Percentiles rank a stretch among this genome's conserved stretches.
Evolutionary conservation across 2,888 invertebrate species (phyloP).

Genomic region (Galeopsomyia nigrocyanea): DNA sequence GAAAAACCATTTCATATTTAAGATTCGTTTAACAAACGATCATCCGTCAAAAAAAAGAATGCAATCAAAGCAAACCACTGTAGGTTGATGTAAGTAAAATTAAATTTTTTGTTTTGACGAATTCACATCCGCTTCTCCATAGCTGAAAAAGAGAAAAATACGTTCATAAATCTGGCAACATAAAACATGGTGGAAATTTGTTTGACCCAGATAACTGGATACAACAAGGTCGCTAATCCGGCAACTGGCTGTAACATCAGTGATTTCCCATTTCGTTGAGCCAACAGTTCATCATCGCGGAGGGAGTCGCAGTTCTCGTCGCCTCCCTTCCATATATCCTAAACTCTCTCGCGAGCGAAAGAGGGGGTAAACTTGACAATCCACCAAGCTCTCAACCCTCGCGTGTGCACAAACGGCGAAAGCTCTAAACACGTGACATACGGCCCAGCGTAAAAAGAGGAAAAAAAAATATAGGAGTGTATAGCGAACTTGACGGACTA

Average conservation of each 20-base stretch:
- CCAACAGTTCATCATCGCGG: slow-evolving; percentile 11
- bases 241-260: slow-evolving; percentile 2
- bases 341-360: not conserved
- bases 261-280: not conserved
- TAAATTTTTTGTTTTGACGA: too few species aligned
- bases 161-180: not conserved
- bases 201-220: not conserved
- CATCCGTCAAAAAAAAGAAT: too few species aligned
- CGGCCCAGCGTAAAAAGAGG: slow-evolving; percentile 9
- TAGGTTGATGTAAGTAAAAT: too few species aligned
- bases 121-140: too few species aligned
- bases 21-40: too few species aligned
- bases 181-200: not conserved
- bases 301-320: too few species aligned
- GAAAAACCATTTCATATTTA: too few species aligned
- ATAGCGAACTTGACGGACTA: not conserved
- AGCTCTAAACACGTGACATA: slow-evolving; percentile 18
- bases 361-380: not conserved
- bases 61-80: too few species aligned
- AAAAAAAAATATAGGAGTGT: not conserved
- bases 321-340: not conserved
- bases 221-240: not conserved
- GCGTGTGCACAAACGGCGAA: not conserved
- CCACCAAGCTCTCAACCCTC: not conserved
- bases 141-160: not conserved